Percentiles rank a stretch among this genome's conserved stretches.
Evolutionary conservation across 2,797 vertebrate genomes (phyloP).

Genomic region (Brachyrhaphis roseni): DNA sequence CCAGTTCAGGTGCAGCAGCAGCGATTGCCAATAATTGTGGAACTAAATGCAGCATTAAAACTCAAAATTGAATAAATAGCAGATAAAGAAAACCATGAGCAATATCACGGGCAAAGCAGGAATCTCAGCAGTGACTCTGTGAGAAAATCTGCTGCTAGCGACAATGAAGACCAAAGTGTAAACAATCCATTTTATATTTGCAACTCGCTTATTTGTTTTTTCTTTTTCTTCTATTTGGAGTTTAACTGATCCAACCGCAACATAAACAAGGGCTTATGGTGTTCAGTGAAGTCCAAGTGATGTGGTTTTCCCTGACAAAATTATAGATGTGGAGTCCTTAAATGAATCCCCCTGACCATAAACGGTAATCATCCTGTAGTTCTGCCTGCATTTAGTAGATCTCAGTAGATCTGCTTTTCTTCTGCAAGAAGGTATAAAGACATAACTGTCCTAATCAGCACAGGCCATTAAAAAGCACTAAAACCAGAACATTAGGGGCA

Average conservation of each 20-base stretch:
- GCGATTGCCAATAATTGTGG: neutral
- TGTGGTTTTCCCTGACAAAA: neutral
- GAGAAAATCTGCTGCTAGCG: neutral
- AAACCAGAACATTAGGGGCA: neutral
- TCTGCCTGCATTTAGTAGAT: neutral
- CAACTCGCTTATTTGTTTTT: neutral
- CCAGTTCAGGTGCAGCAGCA: neutral
- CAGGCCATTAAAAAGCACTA: neutral
- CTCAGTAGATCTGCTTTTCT: neutral
- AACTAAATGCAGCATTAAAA: neutral
- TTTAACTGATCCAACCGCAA: neutral
- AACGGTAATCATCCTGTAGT: neutral
- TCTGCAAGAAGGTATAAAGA: neutral
- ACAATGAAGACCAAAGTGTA: neutral
- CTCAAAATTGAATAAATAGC: neutral
- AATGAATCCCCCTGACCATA: neutral
- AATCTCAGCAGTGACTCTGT: neutral
- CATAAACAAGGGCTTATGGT: neutral
- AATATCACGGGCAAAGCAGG: neutral
- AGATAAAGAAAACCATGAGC: neutral
- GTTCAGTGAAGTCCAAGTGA: neutral
- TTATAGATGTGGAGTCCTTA: neutral
- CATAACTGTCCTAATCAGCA: slow-evolving; percentile 1
- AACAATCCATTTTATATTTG: neutral
- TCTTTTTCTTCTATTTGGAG: neutral